Percentiles rank a stretch among this genome's conserved stretches.
These are phyloP conservation scores for Epinephelus cyanopodus DNA, from an alignment of 2,113 vertebrate genomes.

Conservation along the genomic window DNA sequence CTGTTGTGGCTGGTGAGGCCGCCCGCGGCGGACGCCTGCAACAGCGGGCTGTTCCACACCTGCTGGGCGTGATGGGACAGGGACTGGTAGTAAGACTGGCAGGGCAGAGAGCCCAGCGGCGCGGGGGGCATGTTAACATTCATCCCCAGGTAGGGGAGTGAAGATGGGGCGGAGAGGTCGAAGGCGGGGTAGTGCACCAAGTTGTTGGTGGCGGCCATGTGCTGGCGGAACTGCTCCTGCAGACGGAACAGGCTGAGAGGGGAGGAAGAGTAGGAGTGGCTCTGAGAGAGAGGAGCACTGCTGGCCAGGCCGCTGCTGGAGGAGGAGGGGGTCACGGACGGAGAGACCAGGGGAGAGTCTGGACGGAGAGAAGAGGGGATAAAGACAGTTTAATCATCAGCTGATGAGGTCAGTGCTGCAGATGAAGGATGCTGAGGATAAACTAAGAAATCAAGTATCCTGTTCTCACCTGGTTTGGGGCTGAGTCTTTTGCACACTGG, in stretches of 20 bases:
- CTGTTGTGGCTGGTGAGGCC: constrained; percentile 93
- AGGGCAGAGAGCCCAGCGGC: constrained; percentile 93
- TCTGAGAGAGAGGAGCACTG: constrained; percentile 87
- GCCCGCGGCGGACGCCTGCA: constrained; percentile 88
- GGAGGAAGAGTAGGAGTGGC: constrained; percentile 96
- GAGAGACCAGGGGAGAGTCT: constrained; percentile 91
- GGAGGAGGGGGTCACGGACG: constrained; percentile 86
- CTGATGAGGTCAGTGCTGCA: background rate
- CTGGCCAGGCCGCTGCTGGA: constrained; percentile 80
- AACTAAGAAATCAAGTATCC: background rate
- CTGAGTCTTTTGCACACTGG: constrained; percentile 92
- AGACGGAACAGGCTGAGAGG: constrained; percentile 98
- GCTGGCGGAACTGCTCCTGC: constrained; percentile 98
- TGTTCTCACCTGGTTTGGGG: constrained; percentile 93
- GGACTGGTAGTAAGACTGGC: constrained; percentile 99
- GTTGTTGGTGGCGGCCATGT: constrained; percentile 99
- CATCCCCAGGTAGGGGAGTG: constrained; percentile 96
- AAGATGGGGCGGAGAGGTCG: constrained; percentile 91
- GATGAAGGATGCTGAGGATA: background rate
- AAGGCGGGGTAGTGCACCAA: constrained; percentile 98
- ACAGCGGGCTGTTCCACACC: constrained; percentile 95
- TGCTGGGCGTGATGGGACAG: constrained; percentile 95
- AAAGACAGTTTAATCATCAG: constrained; percentile 7
- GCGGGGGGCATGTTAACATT: constrained; percentile 93
- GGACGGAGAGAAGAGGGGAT: constrained; percentile 55